Percentiles rank a stretch among this genome's conserved stretches.
These are phyloP conservation scores for Villa cingulata DNA, from an alignment of 2,888 invertebrate species.

Conservation along the genomic window DNA sequence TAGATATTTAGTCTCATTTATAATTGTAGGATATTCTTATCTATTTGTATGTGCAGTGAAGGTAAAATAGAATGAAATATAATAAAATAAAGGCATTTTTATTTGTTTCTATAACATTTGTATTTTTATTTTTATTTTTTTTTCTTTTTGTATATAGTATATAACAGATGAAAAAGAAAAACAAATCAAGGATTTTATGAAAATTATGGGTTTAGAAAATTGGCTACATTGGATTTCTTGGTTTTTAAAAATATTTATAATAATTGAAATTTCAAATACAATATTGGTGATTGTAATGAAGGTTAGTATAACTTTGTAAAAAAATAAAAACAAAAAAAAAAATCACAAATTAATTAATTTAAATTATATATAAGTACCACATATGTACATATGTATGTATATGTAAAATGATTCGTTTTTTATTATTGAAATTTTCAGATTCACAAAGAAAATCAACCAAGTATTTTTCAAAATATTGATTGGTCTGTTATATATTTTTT, in stretches of 20 bases:
- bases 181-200: conserved; percentile 54
- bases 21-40: not conserved
- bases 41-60: not conserved
- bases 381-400: not conserved
- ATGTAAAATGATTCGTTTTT: not conserved
- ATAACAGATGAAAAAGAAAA: conserved; percentile 18
- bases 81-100: too few relatives aligned
- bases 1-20: not conserved
- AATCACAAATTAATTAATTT: too few relatives aligned
- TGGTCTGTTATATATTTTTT: conserved; percentile 53
- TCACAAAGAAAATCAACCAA: conserved; percentile 35
- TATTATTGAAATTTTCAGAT: conserved; percentile 14
- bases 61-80: not conserved
- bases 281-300: conserved; percentile 43
- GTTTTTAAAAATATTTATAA: conserved; percentile 59
- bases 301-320: too few relatives aligned
- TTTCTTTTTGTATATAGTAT: conserved; percentile 19
- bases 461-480: conserved; percentile 54
- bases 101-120: too few relatives aligned
- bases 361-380: too few relatives aligned
- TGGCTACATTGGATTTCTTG: conserved; percentile 73
- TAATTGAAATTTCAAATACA: conserved; percentile 44
- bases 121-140: too few relatives aligned
- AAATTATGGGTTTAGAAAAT: conserved; percentile 69
- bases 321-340: too few relatives aligned